These are phyloP conservation scores for Eupithecia inturbata DNA, from an alignment of 2,888 invertebrate genomes.

Conservation along the genomic window DNA sequence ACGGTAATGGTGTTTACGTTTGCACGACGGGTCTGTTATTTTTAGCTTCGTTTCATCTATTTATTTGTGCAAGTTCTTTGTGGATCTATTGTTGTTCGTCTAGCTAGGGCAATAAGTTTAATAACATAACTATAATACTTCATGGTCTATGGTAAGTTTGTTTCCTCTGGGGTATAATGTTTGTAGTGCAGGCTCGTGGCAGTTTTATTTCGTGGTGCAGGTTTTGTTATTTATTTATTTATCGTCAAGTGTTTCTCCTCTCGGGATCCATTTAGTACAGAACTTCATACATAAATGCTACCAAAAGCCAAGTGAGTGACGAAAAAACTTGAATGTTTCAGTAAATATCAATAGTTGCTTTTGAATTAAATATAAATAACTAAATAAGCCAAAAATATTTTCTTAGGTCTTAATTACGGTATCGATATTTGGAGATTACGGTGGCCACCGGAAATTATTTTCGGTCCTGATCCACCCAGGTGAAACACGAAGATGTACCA, in stretches of 20 bases:
- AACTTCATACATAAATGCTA: not conserved
- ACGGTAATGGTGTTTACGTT: slow-evolving; percentile 69
- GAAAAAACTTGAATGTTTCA: not conserved
- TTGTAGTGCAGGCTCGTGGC: not conserved
- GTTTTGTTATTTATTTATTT: not conserved
- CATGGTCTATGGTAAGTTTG: not conserved
- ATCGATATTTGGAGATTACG: not conserved
- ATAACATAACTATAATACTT: not conserved
- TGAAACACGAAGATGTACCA: not conserved
- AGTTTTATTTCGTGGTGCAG: not conserved
- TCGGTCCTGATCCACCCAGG: not conserved
- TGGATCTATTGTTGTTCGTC: slow-evolving; percentile 42
- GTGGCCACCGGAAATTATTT: not conserved
- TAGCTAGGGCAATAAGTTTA: not conserved
- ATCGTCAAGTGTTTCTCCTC: not conserved
- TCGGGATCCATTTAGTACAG: not conserved
- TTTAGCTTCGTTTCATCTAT: slow-evolving; percentile 56
- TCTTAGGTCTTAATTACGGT: too few species aligned
- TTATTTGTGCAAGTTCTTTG: slow-evolving; percentile 61
- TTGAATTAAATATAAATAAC: not conserved
- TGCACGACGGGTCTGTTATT: slow-evolving; percentile 47
- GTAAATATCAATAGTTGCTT: not conserved
- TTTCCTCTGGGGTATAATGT: not conserved
- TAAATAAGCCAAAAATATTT: not conserved
- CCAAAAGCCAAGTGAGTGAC: not conserved